Percentiles rank a stretch among this genome's conserved stretches.
Evolutionary conservation across 1,140 invertebrate genomes (phyloP).

Genomic region (Musca vetustissima): DNA sequence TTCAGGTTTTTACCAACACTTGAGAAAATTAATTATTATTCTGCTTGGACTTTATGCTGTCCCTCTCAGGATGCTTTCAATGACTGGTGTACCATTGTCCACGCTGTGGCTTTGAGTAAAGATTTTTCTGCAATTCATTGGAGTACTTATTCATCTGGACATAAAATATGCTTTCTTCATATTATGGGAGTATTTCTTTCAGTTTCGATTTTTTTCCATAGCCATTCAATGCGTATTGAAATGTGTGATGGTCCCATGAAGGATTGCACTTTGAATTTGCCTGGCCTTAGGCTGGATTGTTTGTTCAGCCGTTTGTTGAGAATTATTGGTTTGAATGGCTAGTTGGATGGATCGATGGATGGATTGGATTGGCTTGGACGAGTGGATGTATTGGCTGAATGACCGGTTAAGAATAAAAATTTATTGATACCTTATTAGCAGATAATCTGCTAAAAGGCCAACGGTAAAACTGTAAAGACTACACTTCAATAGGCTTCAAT

Average conservation of each 20-base stretch:
- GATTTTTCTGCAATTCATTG: background rate
- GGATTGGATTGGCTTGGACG: background rate
- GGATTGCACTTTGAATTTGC: background rate
- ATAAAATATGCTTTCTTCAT: background rate
- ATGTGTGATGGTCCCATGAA: background rate
- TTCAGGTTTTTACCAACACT: slow-evolving; percentile 14
- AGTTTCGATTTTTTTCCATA: background rate
- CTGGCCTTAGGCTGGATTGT: slow-evolving; percentile 7
- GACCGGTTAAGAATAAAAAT: slow-evolving; percentile 9
- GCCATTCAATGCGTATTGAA: background rate
- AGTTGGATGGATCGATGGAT: background rate
- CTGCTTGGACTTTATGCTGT: background rate
- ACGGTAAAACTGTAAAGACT: slow-evolving; percentile 20
- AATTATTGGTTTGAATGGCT: too few relatives aligned
- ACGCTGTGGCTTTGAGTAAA: too few relatives aligned
- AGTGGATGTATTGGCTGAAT: background rate
- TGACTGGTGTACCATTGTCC: too few relatives aligned
- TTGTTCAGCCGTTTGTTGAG: background rate
- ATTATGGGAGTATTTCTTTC: background rate
- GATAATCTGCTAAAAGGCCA: slow-evolving; percentile 18
- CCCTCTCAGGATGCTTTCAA: too few relatives aligned
- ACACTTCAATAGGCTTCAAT: slow-evolving; percentile 9
- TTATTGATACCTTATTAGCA: slow-evolving; percentile 25
- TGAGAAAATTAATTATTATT: slow-evolving; percentile 17
- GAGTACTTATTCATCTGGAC: background rate